These are phyloP conservation scores for Athene noctua DNA, from an alignment of 2,113 vertebrate genomes.

Conservation along the genomic window DNA sequence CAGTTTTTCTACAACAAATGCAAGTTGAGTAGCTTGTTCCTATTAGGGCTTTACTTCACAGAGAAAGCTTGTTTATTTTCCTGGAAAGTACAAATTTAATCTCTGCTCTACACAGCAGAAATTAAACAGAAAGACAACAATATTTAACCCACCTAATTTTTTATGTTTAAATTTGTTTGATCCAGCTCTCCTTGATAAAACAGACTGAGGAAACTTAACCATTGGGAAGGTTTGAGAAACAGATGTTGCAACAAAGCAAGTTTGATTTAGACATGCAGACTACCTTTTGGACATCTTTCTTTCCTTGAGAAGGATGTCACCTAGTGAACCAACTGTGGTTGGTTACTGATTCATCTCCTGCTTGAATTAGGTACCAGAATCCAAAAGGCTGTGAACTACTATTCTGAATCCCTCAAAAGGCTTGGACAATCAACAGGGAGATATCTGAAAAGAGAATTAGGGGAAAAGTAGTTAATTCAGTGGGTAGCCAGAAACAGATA, in stretches of 20 bases:
- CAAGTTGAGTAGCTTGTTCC: neutral
- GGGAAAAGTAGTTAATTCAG: neutral
- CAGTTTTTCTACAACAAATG: neutral
- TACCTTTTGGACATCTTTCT: neutral
- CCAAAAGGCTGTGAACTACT: neutral
- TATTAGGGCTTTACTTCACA: neutral
- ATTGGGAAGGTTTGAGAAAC: neutral
- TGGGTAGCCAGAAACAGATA: neutral
- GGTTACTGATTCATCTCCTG: neutral
- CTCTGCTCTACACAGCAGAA: neutral
- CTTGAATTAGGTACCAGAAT: neutral
- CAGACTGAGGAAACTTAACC: neutral
- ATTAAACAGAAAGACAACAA: neutral
- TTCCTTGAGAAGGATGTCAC: neutral
- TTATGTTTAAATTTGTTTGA: neutral
- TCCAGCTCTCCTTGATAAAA: neutral
- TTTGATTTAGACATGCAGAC: neutral
- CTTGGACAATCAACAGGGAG: neutral
- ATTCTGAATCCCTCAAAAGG: neutral
- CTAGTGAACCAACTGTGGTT: neutral
- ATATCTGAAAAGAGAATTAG: neutral
- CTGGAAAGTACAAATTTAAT: neutral
- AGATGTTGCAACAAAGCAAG: neutral
- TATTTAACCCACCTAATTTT: neutral
- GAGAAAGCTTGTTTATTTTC: neutral